phyloP scores from a whole-genome alignment of 2,797 vertebrate genomes.

The Eulemur coronatus region DNA sequence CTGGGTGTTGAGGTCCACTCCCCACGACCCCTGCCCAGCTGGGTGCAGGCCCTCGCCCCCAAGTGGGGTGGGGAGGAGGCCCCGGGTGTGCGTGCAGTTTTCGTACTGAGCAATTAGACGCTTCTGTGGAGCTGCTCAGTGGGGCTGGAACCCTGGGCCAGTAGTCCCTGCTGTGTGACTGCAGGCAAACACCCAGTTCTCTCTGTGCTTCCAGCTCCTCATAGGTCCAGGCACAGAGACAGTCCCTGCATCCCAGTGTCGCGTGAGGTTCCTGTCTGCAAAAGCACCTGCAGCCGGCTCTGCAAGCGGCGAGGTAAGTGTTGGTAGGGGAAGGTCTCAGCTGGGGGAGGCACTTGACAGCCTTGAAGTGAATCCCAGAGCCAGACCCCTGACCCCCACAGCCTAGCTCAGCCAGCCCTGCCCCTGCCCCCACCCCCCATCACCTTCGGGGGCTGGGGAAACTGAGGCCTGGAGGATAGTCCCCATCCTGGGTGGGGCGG shows the following conservation, averaged over 20 bases:
- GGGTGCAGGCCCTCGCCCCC: background rate
- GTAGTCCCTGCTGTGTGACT: background rate
- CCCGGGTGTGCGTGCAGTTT: too few relatives aligned
- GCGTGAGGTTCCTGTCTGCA: accelerated
- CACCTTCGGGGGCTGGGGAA: background rate
- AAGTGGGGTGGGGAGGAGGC: background rate
- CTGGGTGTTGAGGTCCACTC: background rate
- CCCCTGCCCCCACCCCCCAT: background rate
- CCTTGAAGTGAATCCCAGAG: background rate
- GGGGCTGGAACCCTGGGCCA: background rate
- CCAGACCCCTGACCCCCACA: background rate
- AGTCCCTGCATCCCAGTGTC: background rate
- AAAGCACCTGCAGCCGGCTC: accelerated
- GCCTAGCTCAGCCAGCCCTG: background rate
- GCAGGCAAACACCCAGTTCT: background rate
- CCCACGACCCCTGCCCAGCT: background rate
- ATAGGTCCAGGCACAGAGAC: too few relatives aligned
- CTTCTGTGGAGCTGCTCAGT: background rate
- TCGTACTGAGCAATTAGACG: background rate
- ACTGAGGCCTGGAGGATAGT: background rate
- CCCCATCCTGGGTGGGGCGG: background rate
- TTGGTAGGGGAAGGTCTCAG: background rate
- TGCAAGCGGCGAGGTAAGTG: background rate
- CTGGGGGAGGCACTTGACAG: background rate
- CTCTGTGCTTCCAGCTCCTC: background rate